A percentile compares a stretch with the other conserved stretches of the same genome.
These are phyloP conservation scores for Philonicus albiceps DNA, from an alignment of 2,888 invertebrate genomes.

Conservation along the genomic window DNA sequence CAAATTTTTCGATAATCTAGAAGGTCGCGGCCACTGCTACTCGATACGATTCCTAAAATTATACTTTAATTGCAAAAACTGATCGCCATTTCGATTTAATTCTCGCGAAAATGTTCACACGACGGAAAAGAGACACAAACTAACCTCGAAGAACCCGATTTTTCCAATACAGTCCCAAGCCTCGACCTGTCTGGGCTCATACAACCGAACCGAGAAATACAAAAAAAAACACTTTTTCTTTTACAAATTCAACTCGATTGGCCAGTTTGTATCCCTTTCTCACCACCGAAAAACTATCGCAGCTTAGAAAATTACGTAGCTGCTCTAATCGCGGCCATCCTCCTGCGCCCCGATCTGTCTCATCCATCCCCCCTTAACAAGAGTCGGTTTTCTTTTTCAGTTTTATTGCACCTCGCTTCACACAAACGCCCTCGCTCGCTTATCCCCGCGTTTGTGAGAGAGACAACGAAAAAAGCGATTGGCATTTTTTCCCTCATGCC, in stretches of 20 bases:
- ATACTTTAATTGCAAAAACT: neutral
- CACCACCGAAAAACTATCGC: neutral
- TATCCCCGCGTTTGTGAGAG: neutral
- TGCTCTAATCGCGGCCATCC: neutral
- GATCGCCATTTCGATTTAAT: slow-evolving; percentile 15
- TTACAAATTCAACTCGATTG: neutral
- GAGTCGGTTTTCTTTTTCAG: neutral
- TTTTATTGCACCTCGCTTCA: neutral
- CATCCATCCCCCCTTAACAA: neutral
- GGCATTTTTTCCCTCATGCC: neutral
- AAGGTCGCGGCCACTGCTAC: neutral
- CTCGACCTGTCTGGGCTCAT: neutral
- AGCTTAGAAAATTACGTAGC: neutral
- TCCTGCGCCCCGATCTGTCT: neutral
- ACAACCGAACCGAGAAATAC: neutral
- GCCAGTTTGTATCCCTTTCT: neutral
- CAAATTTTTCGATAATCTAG: neutral
- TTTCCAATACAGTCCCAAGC: neutral
- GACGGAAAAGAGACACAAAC: slow-evolving; percentile 16
- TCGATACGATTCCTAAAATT: neutral
- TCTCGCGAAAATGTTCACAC: neutral
- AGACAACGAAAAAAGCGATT: neutral
- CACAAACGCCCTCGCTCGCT: neutral
- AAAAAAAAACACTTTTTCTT: neutral
- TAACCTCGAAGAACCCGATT: neutral